A percentile compares a stretch with the other conserved stretches of the same genome.
Conservation (phyloP, 1,140 invertebrate species). For the Drosophila orena region DNA sequence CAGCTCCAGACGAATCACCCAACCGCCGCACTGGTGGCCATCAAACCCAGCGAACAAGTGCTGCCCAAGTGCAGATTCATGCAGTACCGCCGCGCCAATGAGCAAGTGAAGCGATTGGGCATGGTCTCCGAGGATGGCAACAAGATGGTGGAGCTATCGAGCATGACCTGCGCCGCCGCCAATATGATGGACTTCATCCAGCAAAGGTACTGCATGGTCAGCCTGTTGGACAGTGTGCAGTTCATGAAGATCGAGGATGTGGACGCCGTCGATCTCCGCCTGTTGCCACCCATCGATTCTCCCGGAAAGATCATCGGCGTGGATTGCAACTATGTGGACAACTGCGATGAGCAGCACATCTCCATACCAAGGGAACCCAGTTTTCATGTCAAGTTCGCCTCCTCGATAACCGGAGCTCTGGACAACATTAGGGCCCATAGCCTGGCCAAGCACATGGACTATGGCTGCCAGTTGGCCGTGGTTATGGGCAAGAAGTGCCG, state of each 20-base stretch:
- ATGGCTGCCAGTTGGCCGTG: slow-evolving; percentile 93
- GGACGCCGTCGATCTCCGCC: slow-evolving; percentile 61
- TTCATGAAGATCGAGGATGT: slow-evolving; percentile 82
- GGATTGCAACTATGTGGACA: slow-evolving; percentile 91
- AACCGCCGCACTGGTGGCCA: background rate
- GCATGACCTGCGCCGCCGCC: slow-evolving; percentile 48
- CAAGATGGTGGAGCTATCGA: slow-evolving; percentile 62
- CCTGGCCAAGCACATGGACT: slow-evolving; percentile 59
- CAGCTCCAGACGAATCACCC: background rate
- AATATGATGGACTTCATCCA: slow-evolving; percentile 75
- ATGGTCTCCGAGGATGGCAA: slow-evolving; percentile 76
- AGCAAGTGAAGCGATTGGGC: slow-evolving; percentile 53
- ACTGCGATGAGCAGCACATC: slow-evolving; percentile 90
- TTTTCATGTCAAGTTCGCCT: slow-evolving; percentile 92
- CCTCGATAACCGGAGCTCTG: slow-evolving; percentile 88
- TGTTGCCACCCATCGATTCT: slow-evolving; percentile 88
- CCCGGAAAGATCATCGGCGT: slow-evolving; percentile 92
- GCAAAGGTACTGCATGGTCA: slow-evolving; percentile 65
- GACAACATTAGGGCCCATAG: slow-evolving; percentile 53
- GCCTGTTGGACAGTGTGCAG: slow-evolving; percentile 42
- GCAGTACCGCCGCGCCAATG: slow-evolving; percentile 62
- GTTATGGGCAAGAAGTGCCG: slow-evolving; percentile 93
- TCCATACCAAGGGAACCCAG: slow-evolving; percentile 89
- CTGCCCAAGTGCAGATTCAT: slow-evolving; percentile 73
- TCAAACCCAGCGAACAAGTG: background rate